Evolutionary conservation across 2,113 vertebrate species (phyloP), one percentile per base, ranked within the genome.

Genomic region (Perccottus glenii): DNA sequence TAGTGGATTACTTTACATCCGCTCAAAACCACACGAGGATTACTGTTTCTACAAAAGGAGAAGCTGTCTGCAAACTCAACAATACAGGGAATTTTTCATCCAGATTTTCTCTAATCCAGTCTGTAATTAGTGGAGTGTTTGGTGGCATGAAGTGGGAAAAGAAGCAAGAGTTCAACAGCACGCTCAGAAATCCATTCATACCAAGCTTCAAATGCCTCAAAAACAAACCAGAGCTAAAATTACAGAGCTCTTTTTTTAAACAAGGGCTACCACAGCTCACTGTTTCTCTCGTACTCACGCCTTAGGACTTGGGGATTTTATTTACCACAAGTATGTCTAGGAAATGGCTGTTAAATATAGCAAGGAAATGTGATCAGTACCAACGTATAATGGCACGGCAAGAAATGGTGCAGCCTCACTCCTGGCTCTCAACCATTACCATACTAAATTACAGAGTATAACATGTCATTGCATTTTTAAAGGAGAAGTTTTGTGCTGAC

Each of bases 101-200:
- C 67, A 86, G 67, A 76, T 87, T 84, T 85, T 70, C 57, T 85
- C 63, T n/a, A 60, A 61, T 71, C 71, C 65, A 85, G 69, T 81
- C 70, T 73, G 72, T 71, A 86, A 89, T 92, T 88, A 89, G 88
- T 73, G 81, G 79, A 82, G 66, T 77, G 75, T 88, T 74, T 81
- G 58, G 85, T 50, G 38, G 27, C 44, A 11, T 67, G 65, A 76
- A 66, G 60, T 79, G 66, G 73, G 76, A 81, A 82, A 82, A 74
- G 52, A 61, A 82, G 75, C 55, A 61, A 62, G 71, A 70, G 57
- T 44, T 62, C 36, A 77, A 73, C 70, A 69, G 61, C 49, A 50
- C 19, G n/a, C 49, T 48, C 15, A 19, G 42, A 59, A 32, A 80
- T 58, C 67, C 59, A 42, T 48, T 44, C 44, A 80, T 69, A 52